Evolutionary conservation across 2,113 vertebrate genomes (phyloP).

Genomic region (Micromys minutus): DNA sequence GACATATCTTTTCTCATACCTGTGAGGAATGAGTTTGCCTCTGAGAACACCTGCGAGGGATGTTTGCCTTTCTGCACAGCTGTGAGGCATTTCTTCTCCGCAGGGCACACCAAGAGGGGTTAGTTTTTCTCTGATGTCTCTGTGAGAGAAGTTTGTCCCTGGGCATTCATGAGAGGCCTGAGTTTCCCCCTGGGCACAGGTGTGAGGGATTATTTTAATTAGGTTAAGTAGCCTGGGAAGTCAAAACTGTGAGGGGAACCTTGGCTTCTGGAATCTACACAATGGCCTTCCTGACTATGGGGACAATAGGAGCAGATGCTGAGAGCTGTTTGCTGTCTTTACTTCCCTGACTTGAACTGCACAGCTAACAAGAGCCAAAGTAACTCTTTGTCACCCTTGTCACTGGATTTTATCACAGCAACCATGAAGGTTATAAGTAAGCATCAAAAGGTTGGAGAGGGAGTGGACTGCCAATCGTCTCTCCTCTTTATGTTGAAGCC

Average conservation of each 20-base stretch:
- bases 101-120: neutral
- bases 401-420: neutral
- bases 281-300: neutral
- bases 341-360: neutral
- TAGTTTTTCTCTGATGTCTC: neutral
- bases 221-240: neutral
- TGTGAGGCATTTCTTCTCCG: neutral
- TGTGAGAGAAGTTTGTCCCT: neutral
- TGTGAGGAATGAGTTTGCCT: neutral
- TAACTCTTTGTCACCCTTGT: neutral
- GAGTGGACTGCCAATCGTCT: neutral
- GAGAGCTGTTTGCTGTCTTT: neutral
- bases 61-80: neutral
- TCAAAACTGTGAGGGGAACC: too few relatives aligned
- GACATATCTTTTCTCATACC: neutral
- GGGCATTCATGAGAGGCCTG: neutral
- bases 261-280: neutral
- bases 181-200: neutral
- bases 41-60: neutral
- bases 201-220: neutral
- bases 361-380: neutral
- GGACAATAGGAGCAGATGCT: too few relatives aligned
- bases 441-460: neutral
- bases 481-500: neutral
- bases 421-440: neutral